These are phyloP conservation scores for Myxocyprinus asiaticus DNA, from an alignment of 2,113 vertebrate genomes.

Conservation along the genomic window DNA sequence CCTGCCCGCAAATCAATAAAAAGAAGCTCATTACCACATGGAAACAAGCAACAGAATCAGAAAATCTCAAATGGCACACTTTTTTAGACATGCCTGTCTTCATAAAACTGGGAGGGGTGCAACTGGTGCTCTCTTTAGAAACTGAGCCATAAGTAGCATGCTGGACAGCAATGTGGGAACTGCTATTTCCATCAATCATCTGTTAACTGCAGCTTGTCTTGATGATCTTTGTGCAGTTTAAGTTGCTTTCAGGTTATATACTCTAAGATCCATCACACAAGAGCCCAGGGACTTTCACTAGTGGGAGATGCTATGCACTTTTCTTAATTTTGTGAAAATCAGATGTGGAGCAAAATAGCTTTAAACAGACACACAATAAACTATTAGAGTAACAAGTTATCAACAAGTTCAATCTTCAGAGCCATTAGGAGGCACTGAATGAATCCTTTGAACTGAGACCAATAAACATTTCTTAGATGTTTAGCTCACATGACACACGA, in stretches of 20 bases:
- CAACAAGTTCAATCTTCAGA: not conserved
- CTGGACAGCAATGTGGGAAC: conserved; percentile 3
- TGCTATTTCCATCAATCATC: conserved; percentile 45
- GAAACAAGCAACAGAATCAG: conserved; percentile 28
- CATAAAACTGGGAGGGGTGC: not conserved
- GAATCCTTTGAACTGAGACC: conserved; percentile 1
- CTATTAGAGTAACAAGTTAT: conserved; percentile 7
- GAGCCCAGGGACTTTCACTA: not conserved
- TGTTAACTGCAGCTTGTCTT: conserved; percentile 21
- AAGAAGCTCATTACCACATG: conserved; percentile 44
- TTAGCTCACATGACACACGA: not conserved
- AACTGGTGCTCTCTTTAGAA: not conserved
- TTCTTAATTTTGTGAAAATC: not conserved
- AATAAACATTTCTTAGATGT: not conserved
- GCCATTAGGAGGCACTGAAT: not conserved
- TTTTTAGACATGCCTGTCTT: not conserved
- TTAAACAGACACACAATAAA: conserved; percentile 3
- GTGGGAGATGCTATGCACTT: not conserved
- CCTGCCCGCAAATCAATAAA: conserved; percentile 58
- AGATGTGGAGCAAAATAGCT: conserved; percentile 30
- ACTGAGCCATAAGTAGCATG: not conserved
- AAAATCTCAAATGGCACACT: not conserved
- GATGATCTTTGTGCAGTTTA: conserved; percentile 21
- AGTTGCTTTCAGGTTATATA: conserved; percentile 11
- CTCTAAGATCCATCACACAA: not conserved